phyloP scores from a whole-genome alignment of 2,113 vertebrate species.

The Myrmecobius fasciatus region DNA sequence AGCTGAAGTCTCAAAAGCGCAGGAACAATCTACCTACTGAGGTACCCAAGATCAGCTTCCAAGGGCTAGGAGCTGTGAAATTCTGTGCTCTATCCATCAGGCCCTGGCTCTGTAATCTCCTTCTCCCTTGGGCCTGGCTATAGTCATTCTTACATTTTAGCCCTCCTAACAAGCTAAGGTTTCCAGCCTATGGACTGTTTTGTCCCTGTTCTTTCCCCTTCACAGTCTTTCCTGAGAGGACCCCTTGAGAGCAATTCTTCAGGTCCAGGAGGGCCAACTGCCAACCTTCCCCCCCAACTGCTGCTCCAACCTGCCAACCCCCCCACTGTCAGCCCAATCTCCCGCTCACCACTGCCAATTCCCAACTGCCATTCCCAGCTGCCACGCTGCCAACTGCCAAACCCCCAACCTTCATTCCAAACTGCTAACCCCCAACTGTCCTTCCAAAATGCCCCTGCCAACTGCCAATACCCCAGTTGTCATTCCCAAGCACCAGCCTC shows the following conservation, averaged over 20 bases:
- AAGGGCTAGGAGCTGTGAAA: neutral
- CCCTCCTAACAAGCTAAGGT: neutral
- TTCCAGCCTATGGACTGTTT: neutral
- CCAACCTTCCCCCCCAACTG: constrained; percentile 64
- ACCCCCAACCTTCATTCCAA: constrained; percentile 71
- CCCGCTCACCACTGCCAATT: constrained; percentile 67
- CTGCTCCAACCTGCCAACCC: constrained; percentile 65
- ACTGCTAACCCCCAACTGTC: constrained; percentile 62
- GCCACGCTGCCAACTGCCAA: constrained; percentile 75
- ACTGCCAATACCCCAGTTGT: constrained; percentile 52
- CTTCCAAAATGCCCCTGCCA: constrained; percentile 64
- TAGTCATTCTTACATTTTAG: neutral
- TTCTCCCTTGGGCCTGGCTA: neutral
- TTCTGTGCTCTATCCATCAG: neutral
- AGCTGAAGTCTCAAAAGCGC: neutral
- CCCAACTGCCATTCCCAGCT: constrained; percentile 78
- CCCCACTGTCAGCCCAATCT: constrained; percentile 14
- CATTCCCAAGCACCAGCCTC: constrained; percentile 45
- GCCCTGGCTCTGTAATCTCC: neutral
- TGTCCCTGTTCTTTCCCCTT: constrained; percentile 44
- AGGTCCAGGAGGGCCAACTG: constrained; percentile 31
- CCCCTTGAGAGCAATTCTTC: constrained; percentile 39
- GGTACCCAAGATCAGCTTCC: neutral
- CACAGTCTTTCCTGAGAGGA: constrained; percentile 47
- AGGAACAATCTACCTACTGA: neutral